These are phyloP conservation scores for Zeus faber DNA, from an alignment of 2,113 vertebrate species.

Conservation along the genomic window DNA sequence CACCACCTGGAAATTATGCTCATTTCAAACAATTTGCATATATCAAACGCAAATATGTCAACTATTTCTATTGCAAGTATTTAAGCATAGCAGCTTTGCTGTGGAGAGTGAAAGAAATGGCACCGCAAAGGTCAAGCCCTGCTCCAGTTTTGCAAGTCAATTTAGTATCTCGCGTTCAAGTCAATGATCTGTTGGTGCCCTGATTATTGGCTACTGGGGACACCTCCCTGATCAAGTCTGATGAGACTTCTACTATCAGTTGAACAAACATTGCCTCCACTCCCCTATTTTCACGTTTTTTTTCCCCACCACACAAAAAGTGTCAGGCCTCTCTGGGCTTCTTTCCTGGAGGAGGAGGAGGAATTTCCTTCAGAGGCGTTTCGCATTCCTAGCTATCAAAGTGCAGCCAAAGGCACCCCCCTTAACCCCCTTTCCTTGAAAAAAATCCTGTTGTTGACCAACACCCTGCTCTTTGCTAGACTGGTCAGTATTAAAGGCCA, in stretches of 20 bases:
- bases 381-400: constrained; percentile 57
- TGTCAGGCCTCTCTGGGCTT: constrained; percentile 58
- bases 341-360: constrained; percentile 52
- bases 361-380: constrained; percentile 68
- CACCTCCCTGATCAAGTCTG: constrained; percentile 34
- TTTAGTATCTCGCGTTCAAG: no score
- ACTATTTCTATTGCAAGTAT: no score
- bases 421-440: constrained; percentile 2
- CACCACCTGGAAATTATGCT: no score
- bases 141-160: no score
- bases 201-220: background rate
- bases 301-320: constrained; percentile 51
- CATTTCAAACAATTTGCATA: no score
- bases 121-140: no score
- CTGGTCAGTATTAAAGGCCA: background rate
- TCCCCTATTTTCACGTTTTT: constrained; percentile 19
- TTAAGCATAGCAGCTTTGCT: no score
- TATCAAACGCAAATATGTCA: no score
- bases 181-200: no score
- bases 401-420: constrained; percentile 18
- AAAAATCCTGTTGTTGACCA: constrained; percentile 42
- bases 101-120: no score
- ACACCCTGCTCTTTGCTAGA: constrained; percentile 30
- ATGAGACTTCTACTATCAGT: constrained; percentile 17
- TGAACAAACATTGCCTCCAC: constrained; percentile 40